Percentiles rank a stretch among this genome's conserved stretches.
Conservation (phyloP, 2,888 invertebrate genomes). For the Diogma glabrata region DNA sequence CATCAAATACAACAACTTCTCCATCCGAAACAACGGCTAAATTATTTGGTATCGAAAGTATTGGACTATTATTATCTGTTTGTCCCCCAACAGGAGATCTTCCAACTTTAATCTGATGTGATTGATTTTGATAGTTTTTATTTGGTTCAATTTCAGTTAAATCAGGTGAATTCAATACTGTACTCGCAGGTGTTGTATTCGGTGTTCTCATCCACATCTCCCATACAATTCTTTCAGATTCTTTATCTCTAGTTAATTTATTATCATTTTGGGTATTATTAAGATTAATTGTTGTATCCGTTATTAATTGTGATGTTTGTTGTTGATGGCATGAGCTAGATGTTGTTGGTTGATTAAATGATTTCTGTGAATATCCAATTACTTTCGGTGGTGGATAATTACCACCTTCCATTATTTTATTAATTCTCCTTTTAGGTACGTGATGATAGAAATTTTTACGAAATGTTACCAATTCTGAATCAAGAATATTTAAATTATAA, state of each 20-base stretch:
- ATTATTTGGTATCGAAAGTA: slow-evolving; percentile 11
- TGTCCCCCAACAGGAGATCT: slow-evolving; percentile 27
- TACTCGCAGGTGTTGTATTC: slow-evolving; percentile 27
- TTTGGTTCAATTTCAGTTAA: slow-evolving; percentile 22
- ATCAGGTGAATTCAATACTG: slow-evolving; percentile 32
- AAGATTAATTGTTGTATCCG: neutral
- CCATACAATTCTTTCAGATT: slow-evolving; percentile 32
- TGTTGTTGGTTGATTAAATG: no score
- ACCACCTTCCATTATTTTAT: neutral
- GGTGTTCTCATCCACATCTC: slow-evolving; percentile 35
- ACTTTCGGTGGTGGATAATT: no score
- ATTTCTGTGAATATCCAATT: no score
- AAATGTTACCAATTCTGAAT: slow-evolving; percentile 8
- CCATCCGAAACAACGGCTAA: slow-evolving; percentile 53
- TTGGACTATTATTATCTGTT: slow-evolving; percentile 1
- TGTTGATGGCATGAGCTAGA: neutral
- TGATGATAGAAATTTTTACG: slow-evolving; percentile 5
- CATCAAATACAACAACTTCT: slow-evolving; percentile 77
- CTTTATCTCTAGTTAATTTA: slow-evolving; percentile 6
- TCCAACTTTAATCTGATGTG: slow-evolving; percentile 27
- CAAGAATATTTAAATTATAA: slow-evolving; percentile 6
- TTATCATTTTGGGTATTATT: neutral
- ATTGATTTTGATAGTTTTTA: slow-evolving; percentile 19
- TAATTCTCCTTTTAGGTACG: slow-evolving; percentile 1
- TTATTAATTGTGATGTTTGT: neutral